Evolutionary conservation across 2,888 invertebrate genomes (phyloP).

Genomic region (Tillus elongatus): DNA sequence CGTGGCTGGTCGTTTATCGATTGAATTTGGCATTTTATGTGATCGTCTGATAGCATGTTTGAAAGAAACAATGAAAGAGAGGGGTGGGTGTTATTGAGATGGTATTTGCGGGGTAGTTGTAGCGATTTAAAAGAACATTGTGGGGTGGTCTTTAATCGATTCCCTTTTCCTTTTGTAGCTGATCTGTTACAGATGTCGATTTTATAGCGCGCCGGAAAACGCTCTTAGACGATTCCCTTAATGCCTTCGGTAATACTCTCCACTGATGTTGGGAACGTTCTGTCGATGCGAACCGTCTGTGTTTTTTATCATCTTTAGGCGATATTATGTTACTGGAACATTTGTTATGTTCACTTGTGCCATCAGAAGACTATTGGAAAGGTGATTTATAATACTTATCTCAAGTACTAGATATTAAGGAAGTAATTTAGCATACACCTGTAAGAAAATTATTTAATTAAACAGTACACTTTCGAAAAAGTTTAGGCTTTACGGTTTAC

Average conservation of each 20-base stretch:
- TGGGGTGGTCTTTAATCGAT: conserved; percentile 32
- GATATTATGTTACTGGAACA: no score
- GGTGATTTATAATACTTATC: no score
- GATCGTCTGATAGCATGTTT: conserved; percentile 17
- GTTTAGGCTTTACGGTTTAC: no score
- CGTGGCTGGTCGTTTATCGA: conserved; percentile 1
- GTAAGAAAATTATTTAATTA: no score
- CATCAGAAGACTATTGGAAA: no score
- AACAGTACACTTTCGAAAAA: no score
- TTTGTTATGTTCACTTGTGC: no score
- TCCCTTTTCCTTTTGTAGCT: conserved; percentile 33
- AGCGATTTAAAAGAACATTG: conserved; percentile 25
- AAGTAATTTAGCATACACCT: no score
- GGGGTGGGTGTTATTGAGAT: conserved; percentile 23
- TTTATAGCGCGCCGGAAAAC: conserved; percentile 28
- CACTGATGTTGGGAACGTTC: conserved; percentile 15
- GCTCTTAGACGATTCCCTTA: conserved; percentile 23
- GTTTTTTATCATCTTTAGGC: no score
- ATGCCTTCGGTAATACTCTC: conserved; percentile 32
- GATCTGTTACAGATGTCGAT: conserved; percentile 41
- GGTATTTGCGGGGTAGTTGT: conserved; percentile 15
- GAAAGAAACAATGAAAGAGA: conserved; percentile 15
- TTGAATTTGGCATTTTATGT: conserved; percentile 10
- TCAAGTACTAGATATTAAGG: no score
- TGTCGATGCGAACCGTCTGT: no score